Base-by-base conservation (phyloP, 1,140 invertebrate genomes). In the Hypsibius dujardini region DNA sequence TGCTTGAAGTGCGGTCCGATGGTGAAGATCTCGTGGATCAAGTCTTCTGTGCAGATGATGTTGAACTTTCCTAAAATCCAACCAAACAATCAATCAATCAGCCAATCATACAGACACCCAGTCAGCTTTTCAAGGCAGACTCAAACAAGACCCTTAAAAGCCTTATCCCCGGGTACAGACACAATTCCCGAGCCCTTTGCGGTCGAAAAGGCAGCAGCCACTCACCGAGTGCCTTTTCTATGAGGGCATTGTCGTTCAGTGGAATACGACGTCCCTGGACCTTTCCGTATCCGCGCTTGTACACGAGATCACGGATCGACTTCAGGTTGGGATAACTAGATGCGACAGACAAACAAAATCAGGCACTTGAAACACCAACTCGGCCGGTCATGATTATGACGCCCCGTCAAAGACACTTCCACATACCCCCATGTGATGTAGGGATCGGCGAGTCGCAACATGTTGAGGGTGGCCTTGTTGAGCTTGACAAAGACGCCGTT, bases 1-100 rank as follows among this genome's bases (percentile, higher is more conserved):
- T 89, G 88, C 83, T 97, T 95, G 84, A 97, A 97, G 76, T 90
- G 87, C 2, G 84, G 80, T 50, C 93, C 93, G 78, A 92, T 90
- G 28, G 90, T 95, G 81, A 87, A 90, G 76, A 97, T 87, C 84
- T 98, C 94, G 78, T 99, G 95, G 72, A 99, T 90, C 78, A 99
- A 86, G 84, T 99, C 96, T 83, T 99, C 96, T 70, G 93, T 86
- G 83, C 96, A 99, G 79, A 98, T 96, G 76, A 99, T 89, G 75
- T 83, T 82, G 67, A 80, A 81, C 73, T 84, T 84, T 46, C 85
- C 86, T 87, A 75, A 59, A 74, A 77, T 75, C 75, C 74, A 62
- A 28, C 70, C 45, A 70, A 73, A 72, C 7, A 83, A 56, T 56
- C 50, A 56, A 56, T 56, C 50, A 56, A 56, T n/a, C n/a, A 56